Evolutionary conservation across 2,888 invertebrate genomes (phyloP).

Genomic region (Tyria jacobaeae): DNA sequence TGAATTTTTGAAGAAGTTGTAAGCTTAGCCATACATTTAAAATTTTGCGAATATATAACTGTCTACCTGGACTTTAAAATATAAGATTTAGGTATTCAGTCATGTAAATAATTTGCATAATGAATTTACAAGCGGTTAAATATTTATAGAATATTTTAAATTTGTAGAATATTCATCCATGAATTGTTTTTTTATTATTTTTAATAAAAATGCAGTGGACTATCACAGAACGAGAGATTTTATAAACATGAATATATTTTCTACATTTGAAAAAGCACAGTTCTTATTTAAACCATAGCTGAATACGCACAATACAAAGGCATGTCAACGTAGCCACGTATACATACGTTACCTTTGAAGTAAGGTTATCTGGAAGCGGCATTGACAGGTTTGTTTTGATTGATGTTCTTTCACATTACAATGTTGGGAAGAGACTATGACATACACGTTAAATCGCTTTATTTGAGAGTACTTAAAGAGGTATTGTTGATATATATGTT

Average conservation of each 20-base stretch:
- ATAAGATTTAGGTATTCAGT: too few species aligned
- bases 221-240: constrained; percentile 48
- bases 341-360: constrained; percentile 39
- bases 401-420: not conserved
- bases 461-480: not conserved
- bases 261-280: constrained; percentile 61
- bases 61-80: not conserved
- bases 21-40: too few species aligned
- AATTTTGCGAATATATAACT: not conserved
- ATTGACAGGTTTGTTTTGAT: constrained; percentile 19
- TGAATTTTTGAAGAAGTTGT: constrained; percentile 15
- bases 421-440: not conserved
- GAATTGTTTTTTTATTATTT: too few species aligned
- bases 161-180: too few species aligned
- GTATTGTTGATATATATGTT: too few species aligned
- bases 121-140: too few species aligned
- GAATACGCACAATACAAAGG: constrained; percentile 74
- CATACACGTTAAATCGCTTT: not conserved
- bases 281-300: constrained; percentile 76
- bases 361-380: constrained; percentile 43
- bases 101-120: too few species aligned
- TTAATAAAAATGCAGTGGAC: constrained; percentile 39
- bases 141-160: too few species aligned
- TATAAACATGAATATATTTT: constrained; percentile 54
- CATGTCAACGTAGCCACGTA: constrained; percentile 64